A percentile compares a stretch with the other conserved stretches of the same genome.
phyloP scores from a whole-genome alignment of 1,140 invertebrate genomes.

The Pteromalus puparum region DNA sequence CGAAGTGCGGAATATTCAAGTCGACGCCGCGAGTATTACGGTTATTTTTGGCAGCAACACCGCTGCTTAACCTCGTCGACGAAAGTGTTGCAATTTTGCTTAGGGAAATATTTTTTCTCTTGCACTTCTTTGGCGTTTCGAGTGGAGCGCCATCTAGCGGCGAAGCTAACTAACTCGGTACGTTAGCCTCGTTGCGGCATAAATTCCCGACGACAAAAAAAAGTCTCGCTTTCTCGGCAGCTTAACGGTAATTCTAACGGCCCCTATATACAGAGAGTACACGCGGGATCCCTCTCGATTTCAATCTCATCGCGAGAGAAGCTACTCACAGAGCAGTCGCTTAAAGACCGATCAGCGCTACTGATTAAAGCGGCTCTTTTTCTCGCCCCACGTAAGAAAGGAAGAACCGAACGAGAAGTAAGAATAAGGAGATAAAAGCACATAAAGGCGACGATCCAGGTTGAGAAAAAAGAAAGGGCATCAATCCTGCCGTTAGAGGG shows the following conservation, averaged over 20 bases:
- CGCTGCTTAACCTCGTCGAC: neutral
- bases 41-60: neutral
- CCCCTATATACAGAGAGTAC: neutral
- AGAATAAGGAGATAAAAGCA: neutral
- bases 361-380: slow-evolving; percentile 19
- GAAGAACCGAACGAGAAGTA: neutral
- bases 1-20: neutral
- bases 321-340: slow-evolving; percentile 1
- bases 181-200: too few species aligned
- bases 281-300: neutral
- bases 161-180: too few species aligned
- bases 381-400: neutral
- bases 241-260: slow-evolving; percentile 5
- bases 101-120: neutral
- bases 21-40: neutral
- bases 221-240: neutral
- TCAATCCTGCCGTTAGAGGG: neutral
- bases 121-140: too few species aligned
- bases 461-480: neutral
- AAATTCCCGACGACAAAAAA: neutral
- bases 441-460: neutral
- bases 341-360: slow-evolving; percentile 33
- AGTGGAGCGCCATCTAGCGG: too few species aligned
- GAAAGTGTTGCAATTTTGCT: neutral
- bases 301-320: slow-evolving; percentile 16